These are phyloP conservation scores for Trichopria drosophilae DNA, from an alignment of 2,888 invertebrate species.

Conservation along the genomic window DNA sequence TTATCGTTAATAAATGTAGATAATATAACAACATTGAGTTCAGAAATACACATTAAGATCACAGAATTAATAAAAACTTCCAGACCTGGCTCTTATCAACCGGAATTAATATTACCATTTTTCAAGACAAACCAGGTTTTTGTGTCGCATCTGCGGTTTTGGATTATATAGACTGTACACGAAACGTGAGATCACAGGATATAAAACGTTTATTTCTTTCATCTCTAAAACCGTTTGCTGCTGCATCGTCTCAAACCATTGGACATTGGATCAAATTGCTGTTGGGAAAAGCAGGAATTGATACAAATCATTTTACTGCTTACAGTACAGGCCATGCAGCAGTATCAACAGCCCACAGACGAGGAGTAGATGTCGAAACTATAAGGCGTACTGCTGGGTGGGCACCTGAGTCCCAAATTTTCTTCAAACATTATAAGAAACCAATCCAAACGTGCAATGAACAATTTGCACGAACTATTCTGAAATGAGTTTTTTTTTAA, in stretches of 20 bases:
- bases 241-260: slow-evolving; percentile 32
- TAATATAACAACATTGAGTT: slow-evolving; percentile 14
- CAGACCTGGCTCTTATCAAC: too few species aligned
- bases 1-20: slow-evolving; percentile 26
- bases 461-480: slow-evolving; percentile 11
- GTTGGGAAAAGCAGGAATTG: slow-evolving; percentile 25
- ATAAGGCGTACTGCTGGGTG: too few species aligned
- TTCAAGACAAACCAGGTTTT: slow-evolving; percentile 1
- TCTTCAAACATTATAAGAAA: slow-evolving; percentile 23
- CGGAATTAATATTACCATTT: not conserved
- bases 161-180: slow-evolving; percentile 6
- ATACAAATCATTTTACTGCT: slow-evolving; percentile 9
- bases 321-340: slow-evolving; percentile 33
- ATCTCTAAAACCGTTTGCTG: too few species aligned
- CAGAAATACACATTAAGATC: slow-evolving; percentile 11
- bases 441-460: slow-evolving; percentile 15
- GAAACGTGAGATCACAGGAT: not conserved
- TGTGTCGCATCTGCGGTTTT: slow-evolving; percentile 12
- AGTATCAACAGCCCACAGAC: slow-evolving; percentile 25
- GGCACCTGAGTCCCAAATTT: slow-evolving; percentile 12
- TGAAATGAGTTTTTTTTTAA: not conserved
- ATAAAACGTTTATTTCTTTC: slow-evolving; percentile 2
- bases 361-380: slow-evolving; percentile 23
- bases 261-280: slow-evolving; percentile 36
- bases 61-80: too few species aligned